phyloP scores from a whole-genome alignment of 92 coral and sea anemone species.

The Zoanthus solanderi region DNA sequence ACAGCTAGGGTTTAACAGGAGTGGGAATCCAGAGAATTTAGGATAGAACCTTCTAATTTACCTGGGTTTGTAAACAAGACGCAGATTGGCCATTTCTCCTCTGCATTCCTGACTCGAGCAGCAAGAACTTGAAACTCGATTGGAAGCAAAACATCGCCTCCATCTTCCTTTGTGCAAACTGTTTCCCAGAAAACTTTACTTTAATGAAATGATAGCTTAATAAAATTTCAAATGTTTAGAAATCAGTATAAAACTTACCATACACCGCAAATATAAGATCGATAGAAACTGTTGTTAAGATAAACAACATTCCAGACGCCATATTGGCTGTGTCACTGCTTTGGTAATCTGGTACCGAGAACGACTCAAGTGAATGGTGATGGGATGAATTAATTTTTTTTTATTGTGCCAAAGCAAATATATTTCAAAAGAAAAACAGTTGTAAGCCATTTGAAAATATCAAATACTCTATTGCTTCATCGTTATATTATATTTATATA shows the following conservation, averaged over 20 bases:
- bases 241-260: constrained; percentile 16
- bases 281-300: constrained; percentile 24
- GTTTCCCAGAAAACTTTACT: background rate
- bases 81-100: constrained; percentile 65
- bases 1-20: background rate
- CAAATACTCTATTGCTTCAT: no score
- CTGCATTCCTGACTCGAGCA: constrained; percentile 64
- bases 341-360: constrained; percentile 16
- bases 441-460: no score
- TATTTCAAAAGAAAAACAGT: no score
- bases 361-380: background rate
- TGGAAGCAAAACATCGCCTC: constrained; percentile 30
- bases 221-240: background rate
- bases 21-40: background rate
- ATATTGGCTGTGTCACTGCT: constrained; percentile 30
- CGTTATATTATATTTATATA: no score
- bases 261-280: background rate
- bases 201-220: background rate
- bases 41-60: constrained; percentile 20
- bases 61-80: constrained; percentile 63
- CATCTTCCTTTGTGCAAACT: constrained; percentile 19
- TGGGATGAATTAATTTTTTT: background rate
- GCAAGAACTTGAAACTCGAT: constrained; percentile 61
- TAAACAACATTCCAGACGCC: constrained; percentile 34
- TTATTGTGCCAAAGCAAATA: no score